A percentile compares a stretch with the other conserved stretches of the same genome.
These are phyloP conservation scores for Bombyx mandarina DNA, from an alignment of 1,140 invertebrate genomes.

Conservation along the genomic window DNA sequence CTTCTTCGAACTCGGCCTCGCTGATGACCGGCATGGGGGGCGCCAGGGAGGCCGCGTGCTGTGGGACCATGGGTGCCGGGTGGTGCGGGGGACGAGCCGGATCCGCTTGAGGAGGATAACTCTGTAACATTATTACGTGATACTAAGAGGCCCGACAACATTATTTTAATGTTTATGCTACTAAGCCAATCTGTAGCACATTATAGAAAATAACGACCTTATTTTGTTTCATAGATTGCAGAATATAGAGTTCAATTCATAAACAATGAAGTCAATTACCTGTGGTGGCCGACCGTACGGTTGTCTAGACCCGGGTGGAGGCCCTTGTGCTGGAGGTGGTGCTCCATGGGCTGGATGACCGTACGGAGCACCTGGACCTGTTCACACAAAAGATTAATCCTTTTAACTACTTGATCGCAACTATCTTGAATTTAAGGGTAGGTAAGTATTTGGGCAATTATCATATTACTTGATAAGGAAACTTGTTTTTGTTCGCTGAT, in stretches of 20 bases:
- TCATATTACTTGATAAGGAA: too few species aligned
- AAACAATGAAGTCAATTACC: background rate
- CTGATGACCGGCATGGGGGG: slow-evolving; percentile 75
- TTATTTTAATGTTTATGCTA: too few species aligned
- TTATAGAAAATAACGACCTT: too few species aligned
- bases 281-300: background rate
- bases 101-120: slow-evolving; percentile 36
- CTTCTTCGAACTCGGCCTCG: slow-evolving; percentile 98
- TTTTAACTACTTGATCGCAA: background rate
- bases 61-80: slow-evolving; percentile 23
- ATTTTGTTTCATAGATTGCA: too few species aligned
- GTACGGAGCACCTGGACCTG: slow-evolving; percentile 50
- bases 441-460: too few species aligned
- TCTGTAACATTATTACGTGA: slow-evolving; percentile 17
- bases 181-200: too few species aligned
- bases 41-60: slow-evolving; percentile 17
- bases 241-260: too few species aligned
- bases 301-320: slow-evolving; percentile 21
- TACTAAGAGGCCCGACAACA: too few species aligned
- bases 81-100: slow-evolving; percentile 28
- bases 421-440: too few species aligned
- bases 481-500: too few species aligned
- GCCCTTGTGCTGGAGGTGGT: slow-evolving; percentile 46
- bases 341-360: slow-evolving; percentile 46
- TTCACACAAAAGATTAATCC: background rate